phyloP scores from a whole-genome alignment of 2,797 vertebrate species.

The Argyrosomus regius region DNA sequence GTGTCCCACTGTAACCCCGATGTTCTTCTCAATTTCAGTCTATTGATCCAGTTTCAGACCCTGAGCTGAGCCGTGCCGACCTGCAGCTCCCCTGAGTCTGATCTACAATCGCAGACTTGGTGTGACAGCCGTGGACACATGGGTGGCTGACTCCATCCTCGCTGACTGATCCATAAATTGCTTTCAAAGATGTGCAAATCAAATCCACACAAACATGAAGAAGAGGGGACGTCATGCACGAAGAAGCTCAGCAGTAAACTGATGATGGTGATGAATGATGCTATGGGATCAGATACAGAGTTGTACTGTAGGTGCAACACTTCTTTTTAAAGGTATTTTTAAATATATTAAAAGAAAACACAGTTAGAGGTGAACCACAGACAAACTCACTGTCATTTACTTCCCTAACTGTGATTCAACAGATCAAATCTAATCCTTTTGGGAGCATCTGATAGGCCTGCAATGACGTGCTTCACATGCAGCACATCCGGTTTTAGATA shows the following conservation, averaged over 20 bases:
- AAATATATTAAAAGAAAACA: neutral
- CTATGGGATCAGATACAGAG: neutral
- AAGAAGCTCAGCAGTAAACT: conserved; percentile 31
- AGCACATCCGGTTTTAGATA: conserved; percentile 35
- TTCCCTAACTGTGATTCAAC: conserved; percentile 45
- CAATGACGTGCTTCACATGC: conserved; percentile 33
- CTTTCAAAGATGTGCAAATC: conserved; percentile 9
- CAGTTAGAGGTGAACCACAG: conserved; percentile 9
- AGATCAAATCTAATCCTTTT: conserved; percentile 59
- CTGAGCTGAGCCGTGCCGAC: conserved; percentile 31
- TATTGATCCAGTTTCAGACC: conserved; percentile 49
- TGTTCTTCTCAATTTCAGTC: conserved; percentile 53
- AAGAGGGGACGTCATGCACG: neutral
- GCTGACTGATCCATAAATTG: neutral
- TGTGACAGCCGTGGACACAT: conserved; percentile 28
- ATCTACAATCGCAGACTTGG: conserved; percentile 17
- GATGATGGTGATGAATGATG: conserved; percentile 5
- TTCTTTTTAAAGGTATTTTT: too few relatives aligned
- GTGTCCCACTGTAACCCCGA: conserved; percentile 3
- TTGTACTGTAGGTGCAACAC: neutral
- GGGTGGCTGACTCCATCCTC: neutral
- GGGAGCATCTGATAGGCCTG: conserved; percentile 50
- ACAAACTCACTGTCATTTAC: neutral
- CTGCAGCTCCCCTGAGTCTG: conserved; percentile 28
- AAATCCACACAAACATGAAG: neutral